A percentile compares a stretch with the other conserved stretches of the same genome.
Conservation (phyloP, 2,113 vertebrate genomes). For the Trematomus loennbergii region DNA sequence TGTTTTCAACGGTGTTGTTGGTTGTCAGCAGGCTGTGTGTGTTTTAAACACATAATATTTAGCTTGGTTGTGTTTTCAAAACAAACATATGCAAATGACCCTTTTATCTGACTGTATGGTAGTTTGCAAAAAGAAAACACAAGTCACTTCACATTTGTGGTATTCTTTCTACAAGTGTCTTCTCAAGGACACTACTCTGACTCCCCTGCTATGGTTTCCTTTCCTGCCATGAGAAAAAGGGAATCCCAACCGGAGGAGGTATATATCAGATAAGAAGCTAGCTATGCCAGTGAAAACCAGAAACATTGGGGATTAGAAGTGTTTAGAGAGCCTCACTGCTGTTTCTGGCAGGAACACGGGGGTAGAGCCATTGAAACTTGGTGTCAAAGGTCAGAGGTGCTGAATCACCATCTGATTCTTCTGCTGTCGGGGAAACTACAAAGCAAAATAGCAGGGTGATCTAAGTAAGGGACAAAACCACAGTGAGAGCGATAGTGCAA, state of each 20-base stretch:
- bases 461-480: constrained; percentile 26
- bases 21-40: background rate
- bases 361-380: constrained; percentile 51
- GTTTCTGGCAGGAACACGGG: constrained; percentile 40
- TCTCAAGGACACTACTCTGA: background rate
- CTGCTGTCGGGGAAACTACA: constrained; percentile 32
- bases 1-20: constrained; percentile 2
- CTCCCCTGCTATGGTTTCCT: background rate
- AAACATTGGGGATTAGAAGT: constrained; percentile 8
- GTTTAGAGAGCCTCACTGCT: constrained; percentile 23
- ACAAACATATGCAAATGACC: background rate
- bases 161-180: background rate
- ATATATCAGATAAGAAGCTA: background rate
- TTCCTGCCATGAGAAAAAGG: background rate
- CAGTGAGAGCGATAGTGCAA: constrained; percentile 15
- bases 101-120: background rate
- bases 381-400: constrained; percentile 48
- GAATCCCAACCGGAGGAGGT: constrained; percentile 5
- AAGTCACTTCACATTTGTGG: background rate
- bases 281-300: constrained; percentile 1
- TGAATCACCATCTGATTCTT: constrained; percentile 43
- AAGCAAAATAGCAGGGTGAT: constrained; percentile 26
- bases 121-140: background rate
- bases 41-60: constrained; percentile 3
- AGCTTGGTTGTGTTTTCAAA: background rate